A percentile compares a stretch with the other conserved stretches of the same genome.
Conservation (phyloP, 2,888 invertebrate genomes). For the Pyrgus malvae region DNA sequence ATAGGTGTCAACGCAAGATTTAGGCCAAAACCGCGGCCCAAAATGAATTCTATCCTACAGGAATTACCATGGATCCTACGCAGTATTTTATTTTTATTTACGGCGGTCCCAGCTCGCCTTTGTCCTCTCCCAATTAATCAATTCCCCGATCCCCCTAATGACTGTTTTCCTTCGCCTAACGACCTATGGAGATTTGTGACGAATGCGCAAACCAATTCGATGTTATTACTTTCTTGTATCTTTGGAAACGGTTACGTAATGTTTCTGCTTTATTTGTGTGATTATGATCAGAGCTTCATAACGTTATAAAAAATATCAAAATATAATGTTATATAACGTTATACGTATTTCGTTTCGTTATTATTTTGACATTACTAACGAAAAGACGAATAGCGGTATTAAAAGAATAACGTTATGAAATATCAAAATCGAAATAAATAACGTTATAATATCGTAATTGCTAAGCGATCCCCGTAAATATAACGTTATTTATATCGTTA, state of each 20-base stretch:
- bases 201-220: slow-evolving; percentile 25
- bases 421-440: no score
- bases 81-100: slow-evolving; percentile 66
- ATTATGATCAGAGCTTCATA: no score
- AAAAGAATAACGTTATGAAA: no score
- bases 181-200: slow-evolving; percentile 47
- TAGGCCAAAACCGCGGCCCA: slow-evolving; percentile 3
- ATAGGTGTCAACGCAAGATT: slow-evolving; percentile 21
- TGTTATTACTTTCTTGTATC: slow-evolving; percentile 21
- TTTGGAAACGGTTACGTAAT: background rate
- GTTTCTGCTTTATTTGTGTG: no score
- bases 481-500: no score
- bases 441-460: no score
- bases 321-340: no score
- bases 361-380: no score
- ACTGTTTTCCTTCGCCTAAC: slow-evolving; percentile 61
- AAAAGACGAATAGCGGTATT: no score
- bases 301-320: no score
- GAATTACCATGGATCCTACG: slow-evolving; percentile 40
- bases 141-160: slow-evolving; percentile 54
- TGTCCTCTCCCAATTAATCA: slow-evolving; percentile 60
- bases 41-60: slow-evolving; percentile 5
- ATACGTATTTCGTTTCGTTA: no score
- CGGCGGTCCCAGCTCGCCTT: slow-evolving; percentile 44
- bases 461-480: no score